Percentiles rank a stretch among this genome's conserved stretches.
Conservation (phyloP, 1,140 invertebrate genomes). For the Drosophila repletoides region DNA sequence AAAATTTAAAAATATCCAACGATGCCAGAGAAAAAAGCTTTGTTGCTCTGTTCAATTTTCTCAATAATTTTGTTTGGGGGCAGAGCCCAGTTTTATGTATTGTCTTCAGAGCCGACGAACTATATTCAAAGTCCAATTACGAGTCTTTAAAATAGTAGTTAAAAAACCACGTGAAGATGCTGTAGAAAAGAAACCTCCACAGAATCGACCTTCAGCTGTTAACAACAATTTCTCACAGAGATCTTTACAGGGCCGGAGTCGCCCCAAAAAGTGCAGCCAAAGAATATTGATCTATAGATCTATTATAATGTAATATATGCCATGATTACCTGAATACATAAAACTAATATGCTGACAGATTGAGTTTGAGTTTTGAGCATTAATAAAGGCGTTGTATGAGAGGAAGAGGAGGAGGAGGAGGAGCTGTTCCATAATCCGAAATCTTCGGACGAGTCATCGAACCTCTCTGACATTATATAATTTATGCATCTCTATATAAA, state of each 20-base stretch:
- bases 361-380: slow-evolving; percentile 13
- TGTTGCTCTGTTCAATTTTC: too few species aligned
- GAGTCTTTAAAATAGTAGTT: not conserved
- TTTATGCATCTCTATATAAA: slow-evolving; percentile 42
- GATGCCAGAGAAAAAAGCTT: too few species aligned
- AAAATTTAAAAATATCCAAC: too few species aligned
- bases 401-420: too few species aligned
- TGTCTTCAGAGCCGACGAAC: too few species aligned
- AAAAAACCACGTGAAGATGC: not conserved
- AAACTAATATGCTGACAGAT: slow-evolving; percentile 53
- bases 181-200: slow-evolving; percentile 15
- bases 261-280: slow-evolving; percentile 30
- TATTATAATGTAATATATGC: slow-evolving; percentile 34
- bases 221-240: slow-evolving; percentile 14
- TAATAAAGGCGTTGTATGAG: too few species aligned
- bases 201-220: slow-evolving; percentile 22
- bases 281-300: slow-evolving; percentile 9
- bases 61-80: too few species aligned
- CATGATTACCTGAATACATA: slow-evolving; percentile 38
- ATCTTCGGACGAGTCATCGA: slow-evolving; percentile 31
- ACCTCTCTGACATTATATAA: slow-evolving; percentile 17
- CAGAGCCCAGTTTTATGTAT: too few species aligned
- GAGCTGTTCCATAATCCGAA: not conserved
- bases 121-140: too few species aligned
- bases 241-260: slow-evolving; percentile 6